phyloP scores from a whole-genome alignment of 1,140 invertebrate genomes.

The Augochlora pura region DNA sequence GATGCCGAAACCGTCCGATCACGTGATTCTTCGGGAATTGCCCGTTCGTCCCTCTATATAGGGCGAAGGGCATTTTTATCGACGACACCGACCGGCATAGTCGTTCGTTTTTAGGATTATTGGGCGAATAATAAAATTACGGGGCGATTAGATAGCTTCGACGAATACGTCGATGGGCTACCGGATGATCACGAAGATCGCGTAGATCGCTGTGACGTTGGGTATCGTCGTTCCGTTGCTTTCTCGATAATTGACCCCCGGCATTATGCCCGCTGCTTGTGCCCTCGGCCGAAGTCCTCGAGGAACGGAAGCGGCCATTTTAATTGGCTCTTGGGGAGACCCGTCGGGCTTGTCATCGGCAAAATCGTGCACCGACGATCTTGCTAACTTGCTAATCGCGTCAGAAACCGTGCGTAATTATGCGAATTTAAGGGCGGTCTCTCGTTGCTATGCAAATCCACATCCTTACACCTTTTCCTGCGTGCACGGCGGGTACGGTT shows the following conservation, averaged over 20 bases:
- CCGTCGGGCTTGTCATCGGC: too few species aligned
- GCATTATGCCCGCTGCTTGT: neutral
- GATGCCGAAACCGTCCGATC: neutral
- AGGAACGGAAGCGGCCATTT: neutral
- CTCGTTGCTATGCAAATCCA: too few species aligned
- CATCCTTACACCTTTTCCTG: too few species aligned
- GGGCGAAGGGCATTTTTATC: constrained; percentile 35
- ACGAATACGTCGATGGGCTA: neutral
- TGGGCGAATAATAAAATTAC: neutral
- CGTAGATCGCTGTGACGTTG: neutral
- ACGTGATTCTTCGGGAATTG: constrained; percentile 21
- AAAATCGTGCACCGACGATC: too few species aligned
- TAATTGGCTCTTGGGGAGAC: neutral
- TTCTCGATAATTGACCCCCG: neutral
- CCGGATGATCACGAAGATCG: neutral
- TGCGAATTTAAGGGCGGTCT: too few species aligned
- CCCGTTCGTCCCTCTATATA: neutral
- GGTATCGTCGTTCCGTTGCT: neutral
- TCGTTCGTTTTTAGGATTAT: constrained; percentile 6
- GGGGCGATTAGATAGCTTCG: neutral
- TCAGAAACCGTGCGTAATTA: too few species aligned
- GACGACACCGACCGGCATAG: neutral
- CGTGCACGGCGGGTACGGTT: too few species aligned
- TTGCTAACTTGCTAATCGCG: too few species aligned
- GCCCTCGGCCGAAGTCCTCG: neutral